A percentile compares a stretch with the other conserved stretches of the same genome.
These are phyloP conservation scores for Cygnus atratus DNA, from an alignment of 2,113 vertebrate species.

Conservation along the genomic window DNA sequence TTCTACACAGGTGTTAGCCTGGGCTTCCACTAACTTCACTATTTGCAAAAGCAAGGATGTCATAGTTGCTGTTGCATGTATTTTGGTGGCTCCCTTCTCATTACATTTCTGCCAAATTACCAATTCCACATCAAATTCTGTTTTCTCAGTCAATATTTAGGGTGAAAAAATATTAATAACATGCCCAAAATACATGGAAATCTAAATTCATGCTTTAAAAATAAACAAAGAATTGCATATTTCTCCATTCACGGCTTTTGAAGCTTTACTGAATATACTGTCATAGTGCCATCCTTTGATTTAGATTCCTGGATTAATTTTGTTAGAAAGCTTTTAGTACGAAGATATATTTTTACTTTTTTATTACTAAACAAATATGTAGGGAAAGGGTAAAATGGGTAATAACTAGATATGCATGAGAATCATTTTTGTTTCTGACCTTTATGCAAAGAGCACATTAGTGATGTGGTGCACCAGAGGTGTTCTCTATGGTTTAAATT, in stretches of 20 bases:
- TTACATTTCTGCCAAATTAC: not conserved
- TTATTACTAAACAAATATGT: not conserved
- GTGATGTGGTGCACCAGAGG: not conserved
- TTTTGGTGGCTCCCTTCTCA: not conserved
- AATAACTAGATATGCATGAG: not conserved
- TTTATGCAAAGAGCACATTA: not conserved
- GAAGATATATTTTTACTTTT: not conserved
- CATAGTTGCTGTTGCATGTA: not conserved
- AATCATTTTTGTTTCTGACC: not conserved
- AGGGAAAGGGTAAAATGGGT: not conserved
- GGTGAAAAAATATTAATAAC: not conserved
- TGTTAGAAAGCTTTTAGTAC: not conserved
- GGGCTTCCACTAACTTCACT: not conserved
- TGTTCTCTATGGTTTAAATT: not conserved
- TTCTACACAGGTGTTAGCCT: not conserved
- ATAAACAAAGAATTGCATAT: not conserved
- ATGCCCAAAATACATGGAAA: not conserved
- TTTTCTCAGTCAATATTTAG: not conserved
- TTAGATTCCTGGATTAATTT: not conserved
- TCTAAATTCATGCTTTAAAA: not conserved
- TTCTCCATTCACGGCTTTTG: not conserved
- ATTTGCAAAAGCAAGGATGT: not conserved
- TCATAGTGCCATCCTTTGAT: not conserved
- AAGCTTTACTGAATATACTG: not conserved
- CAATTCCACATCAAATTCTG: not conserved